Percentiles rank a stretch among this genome's conserved stretches.
Evolutionary conservation across 2,113 vertebrate genomes (phyloP).

Genomic region (rabbit (Oryctolagus cuniculus)): DNA sequence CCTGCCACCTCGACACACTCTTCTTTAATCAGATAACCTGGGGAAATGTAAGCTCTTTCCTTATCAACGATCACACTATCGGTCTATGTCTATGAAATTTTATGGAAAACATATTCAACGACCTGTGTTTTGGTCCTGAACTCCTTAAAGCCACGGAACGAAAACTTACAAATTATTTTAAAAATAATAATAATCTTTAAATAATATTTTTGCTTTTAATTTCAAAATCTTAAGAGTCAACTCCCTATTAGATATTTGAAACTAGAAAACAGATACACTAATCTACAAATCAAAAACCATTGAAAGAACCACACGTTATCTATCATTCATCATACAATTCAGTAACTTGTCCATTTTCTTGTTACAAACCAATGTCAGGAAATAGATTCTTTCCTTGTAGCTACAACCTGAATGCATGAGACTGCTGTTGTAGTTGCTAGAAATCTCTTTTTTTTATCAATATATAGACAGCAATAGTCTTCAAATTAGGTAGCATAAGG

Average conservation of each 20-base stretch:
- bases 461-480: not conserved
- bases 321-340: not conserved
- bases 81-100: not conserved
- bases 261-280: not conserved
- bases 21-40: no score
- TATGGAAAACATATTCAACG: not conserved
- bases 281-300: not conserved
- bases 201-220: not conserved
- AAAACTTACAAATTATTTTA: not conserved
- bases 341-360: not conserved
- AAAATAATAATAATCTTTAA: not conserved
- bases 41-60: not conserved
- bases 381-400: not conserved
- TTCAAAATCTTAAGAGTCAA: not conserved
- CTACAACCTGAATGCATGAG: not conserved
- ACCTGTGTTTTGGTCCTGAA: not conserved
- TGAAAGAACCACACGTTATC: not conserved
- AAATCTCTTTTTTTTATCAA: not conserved
- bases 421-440: not conserved
- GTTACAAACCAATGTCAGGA: not conserved
- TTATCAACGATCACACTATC: not conserved
- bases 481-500: not conserved
- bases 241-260: not conserved
- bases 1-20: not conserved
- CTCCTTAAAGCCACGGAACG: not conserved